A percentile compares a stretch with the other conserved stretches of the same genome.
phyloP scores from a whole-genome alignment of 2,797 vertebrate genomes.

The Toxotes lorentzi region DNA sequence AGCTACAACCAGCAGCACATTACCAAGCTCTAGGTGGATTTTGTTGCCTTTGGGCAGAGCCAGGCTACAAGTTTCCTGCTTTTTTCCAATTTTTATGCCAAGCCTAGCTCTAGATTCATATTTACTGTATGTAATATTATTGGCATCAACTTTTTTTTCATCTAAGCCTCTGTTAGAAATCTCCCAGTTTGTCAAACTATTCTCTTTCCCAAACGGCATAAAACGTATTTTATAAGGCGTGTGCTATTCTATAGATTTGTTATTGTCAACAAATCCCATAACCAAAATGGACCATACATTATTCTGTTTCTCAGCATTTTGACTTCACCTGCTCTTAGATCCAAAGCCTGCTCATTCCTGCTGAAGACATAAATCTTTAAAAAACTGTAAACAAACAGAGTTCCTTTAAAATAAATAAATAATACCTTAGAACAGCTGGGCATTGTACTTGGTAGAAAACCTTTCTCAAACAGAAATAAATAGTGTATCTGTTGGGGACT shows the following conservation, averaged over 20 bases:
- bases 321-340: not conserved
- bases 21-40: too few relatives aligned
- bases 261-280: not conserved
- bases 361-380: too few relatives aligned
- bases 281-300: not conserved
- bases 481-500: constrained; percentile 1
- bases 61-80: not conserved
- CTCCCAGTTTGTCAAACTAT: not conserved
- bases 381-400: not conserved
- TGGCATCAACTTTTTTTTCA: not conserved
- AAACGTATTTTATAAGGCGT: not conserved
- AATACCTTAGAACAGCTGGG: not conserved
- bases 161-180: not conserved
- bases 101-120: not conserved
- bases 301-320: not conserved
- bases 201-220: not conserved
- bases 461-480: not conserved
- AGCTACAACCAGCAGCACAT: not conserved
- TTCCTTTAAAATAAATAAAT: not conserved
- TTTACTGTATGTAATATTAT: not conserved
- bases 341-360: not conserved
- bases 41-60: not conserved
- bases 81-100: not conserved
- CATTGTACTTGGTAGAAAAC: not conserved
- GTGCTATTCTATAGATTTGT: not conserved